Percentiles rank a stretch among this genome's conserved stretches.
phyloP scores from a whole-genome alignment of 2,797 vertebrate genomes.

The Ispidina picta region DNA sequence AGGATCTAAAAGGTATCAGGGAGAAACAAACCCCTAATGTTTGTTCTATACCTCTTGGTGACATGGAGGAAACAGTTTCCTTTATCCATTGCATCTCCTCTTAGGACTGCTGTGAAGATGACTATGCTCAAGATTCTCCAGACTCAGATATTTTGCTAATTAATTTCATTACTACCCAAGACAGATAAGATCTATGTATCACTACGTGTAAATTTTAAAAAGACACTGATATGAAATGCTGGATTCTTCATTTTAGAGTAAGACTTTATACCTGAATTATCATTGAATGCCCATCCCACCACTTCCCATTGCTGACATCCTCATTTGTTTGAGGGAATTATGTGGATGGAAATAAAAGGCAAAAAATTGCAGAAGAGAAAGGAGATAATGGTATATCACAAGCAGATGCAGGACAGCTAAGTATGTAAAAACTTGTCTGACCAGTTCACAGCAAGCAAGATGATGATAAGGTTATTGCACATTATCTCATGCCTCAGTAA shows the following conservation, averaged over 20 bases:
- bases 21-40: not conserved
- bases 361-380: not conserved
- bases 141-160: constrained; percentile 13
- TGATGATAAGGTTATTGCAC: constrained; percentile 56
- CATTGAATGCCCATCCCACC: not conserved
- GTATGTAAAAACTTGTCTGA: constrained; percentile 55
- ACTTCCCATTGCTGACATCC: not conserved
- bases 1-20: not conserved
- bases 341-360: not conserved
- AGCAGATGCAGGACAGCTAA: not conserved
- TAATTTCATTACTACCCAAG: not conserved
- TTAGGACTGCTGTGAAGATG: constrained; percentile 2
- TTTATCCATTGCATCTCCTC: not conserved
- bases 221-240: not conserved
- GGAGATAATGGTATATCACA: not conserved
- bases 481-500: constrained; percentile 44
- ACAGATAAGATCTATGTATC: constrained; percentile 5
- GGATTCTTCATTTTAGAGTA: not conserved
- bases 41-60: not conserved
- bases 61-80: not conserved
- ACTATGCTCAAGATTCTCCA: not conserved
- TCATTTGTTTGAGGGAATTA: not conserved
- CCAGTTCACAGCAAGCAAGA: constrained; percentile 55
- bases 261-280: not conserved
- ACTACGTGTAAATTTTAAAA: not conserved